phyloP scores from a whole-genome alignment of 1,140 invertebrate genomes.

The Cryptotermes secundus region DNA sequence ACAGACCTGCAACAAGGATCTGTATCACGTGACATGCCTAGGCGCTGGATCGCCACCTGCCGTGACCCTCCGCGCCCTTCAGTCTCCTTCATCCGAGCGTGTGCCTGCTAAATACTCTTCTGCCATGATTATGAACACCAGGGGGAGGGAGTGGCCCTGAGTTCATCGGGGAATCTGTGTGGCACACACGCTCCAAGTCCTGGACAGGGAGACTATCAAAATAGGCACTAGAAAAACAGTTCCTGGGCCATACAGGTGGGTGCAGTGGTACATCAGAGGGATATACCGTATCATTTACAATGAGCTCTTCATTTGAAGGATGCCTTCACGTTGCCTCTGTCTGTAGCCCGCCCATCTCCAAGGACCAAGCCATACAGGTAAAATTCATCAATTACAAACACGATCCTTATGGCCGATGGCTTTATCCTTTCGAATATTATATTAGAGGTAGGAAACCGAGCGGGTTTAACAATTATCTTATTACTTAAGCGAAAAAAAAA shows the following conservation, averaged over 20 bases:
- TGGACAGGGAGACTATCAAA: no score
- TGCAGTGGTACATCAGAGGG: no score
- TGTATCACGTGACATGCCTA: neutral
- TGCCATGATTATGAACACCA: slow-evolving; percentile 30
- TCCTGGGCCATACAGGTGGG: no score
- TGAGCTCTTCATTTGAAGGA: no score
- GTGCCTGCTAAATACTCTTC: slow-evolving; percentile 5
- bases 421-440: neutral
- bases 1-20: slow-evolving; percentile 69
- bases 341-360: no score
- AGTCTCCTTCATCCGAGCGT: neutral
- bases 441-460: no score
- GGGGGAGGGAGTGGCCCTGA: neutral
- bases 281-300: no score
- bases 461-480: no score
- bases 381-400: no score
- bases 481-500: neutral
- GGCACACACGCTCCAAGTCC: neutral
- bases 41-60: neutral
- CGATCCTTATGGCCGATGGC: neutral
- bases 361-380: neutral
- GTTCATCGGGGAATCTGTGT: neutral
- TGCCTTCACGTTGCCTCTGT: no score
- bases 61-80: slow-evolving; percentile 5
- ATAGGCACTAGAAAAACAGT: no score